Evolutionary conservation across 2,113 vertebrate genomes (phyloP).

Genomic region (Tenrec ecaudatus): DNA sequence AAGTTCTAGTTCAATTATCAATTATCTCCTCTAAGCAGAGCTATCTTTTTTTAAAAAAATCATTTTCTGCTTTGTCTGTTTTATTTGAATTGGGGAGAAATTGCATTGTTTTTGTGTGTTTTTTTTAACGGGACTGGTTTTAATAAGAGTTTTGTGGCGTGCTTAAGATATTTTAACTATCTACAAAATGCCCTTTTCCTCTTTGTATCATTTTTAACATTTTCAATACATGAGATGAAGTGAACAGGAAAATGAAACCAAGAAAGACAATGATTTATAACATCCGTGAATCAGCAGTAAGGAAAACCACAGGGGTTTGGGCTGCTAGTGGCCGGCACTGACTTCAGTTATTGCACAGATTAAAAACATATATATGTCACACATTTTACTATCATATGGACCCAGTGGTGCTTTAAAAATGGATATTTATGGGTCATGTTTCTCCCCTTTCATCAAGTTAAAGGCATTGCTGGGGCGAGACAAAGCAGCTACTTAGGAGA

Average conservation of each 20-base stretch:
- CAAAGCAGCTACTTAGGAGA: slow-evolving; percentile 67
- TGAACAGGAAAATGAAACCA: slow-evolving; percentile 69
- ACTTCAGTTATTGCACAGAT: slow-evolving; percentile 74
- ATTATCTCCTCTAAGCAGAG: neutral
- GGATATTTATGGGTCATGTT: slow-evolving; percentile 65
- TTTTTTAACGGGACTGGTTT: slow-evolving; percentile 41
- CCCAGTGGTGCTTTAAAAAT: slow-evolving; percentile 74
- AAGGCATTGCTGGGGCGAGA: slow-evolving; percentile 48
- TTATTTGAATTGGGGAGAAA: neutral
- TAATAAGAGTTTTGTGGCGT: slow-evolving; percentile 42
- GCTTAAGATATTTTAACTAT: slow-evolving; percentile 55
- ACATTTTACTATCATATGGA: slow-evolving; percentile 58
- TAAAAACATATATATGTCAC: slow-evolving; percentile 80
- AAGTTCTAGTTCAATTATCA: slow-evolving; percentile 8
- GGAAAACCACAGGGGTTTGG: slow-evolving; percentile 55
- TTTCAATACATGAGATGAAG: slow-evolving; percentile 61
- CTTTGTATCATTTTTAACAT: slow-evolving; percentile 65
- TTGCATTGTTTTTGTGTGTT: neutral
- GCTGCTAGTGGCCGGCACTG: slow-evolving; percentile 34
- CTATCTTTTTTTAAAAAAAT: neutral
- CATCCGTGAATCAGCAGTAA: slow-evolving; percentile 63
- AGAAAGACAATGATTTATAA: slow-evolving; percentile 68
- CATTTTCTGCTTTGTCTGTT: slow-evolving; percentile 47
- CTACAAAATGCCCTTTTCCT: slow-evolving; percentile 62
- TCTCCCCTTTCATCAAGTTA: slow-evolving; percentile 38